Base-by-base conservation (phyloP, 2,113 vertebrate species). In the Aythya baeri region DNA sequence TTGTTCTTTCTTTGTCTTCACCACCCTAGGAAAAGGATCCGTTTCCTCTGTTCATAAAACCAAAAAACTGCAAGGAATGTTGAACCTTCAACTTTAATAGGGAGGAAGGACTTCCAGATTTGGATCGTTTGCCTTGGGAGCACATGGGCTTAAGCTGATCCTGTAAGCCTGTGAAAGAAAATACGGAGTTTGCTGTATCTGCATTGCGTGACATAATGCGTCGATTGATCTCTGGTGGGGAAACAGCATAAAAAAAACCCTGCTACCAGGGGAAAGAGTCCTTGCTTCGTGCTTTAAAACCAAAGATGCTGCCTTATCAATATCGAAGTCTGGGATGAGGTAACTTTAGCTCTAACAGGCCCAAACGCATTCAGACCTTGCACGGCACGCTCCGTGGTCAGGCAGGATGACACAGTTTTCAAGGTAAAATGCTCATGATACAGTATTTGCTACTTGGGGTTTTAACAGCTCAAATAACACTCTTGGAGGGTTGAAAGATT, bases 401-500 rank as follows among this genome's bases (percentile, higher is more conserved):
- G 78, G 44, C 71, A 93, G 2, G 1, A 46, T 32, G 50, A 44
- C 55, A 62, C 26, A 70, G 44, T 90, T 95, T 88, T 94, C 55
- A 80, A 93, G 82, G 89, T 93, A 96, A 94, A 91, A 89, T 46
- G 65, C 74, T 25, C 22, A 41, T 25, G 73, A 74, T 58, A 79
- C n/a, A 88, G 6, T 88, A 88, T 86, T 86, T 94, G 82, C 20
- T 85, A 26, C 75, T 88, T 77, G 82, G 89, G 84, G 75, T 83
- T 96, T 89, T 91, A 94, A 74, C 82, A 89, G 85, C 83, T 94
- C 55, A 0, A 68, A 89, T 91, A 94, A 72, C 66, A 76, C 82
- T 89, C 93, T 92, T 87, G 66, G 91, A 95, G 89, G 91, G 89
- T 95, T 96, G 92, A 87, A 93, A 89, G 89, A 86, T 89, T 91